Base-by-base conservation (phyloP, 1,140 invertebrate species). In the Philaenus spumarius region DNA sequence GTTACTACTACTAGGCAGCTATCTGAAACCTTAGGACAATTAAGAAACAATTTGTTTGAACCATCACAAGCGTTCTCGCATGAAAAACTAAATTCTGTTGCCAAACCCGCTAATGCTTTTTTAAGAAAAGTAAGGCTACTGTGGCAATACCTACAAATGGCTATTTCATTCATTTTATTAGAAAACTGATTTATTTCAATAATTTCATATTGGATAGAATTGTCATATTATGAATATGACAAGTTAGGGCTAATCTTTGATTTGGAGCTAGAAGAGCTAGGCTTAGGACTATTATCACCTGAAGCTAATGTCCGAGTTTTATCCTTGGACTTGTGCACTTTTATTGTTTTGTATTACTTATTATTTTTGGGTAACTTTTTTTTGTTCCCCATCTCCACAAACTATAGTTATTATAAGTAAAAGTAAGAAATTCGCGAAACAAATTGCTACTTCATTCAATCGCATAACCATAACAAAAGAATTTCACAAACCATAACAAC, bases 131-230 rank as follows among this genome's bases (percentile, higher is more conserved):
- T 2, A n/a, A 54, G 12, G 11, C 1, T 9, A 2, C 23, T 11
- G 15, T 54, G 35, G 22, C 52, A 54, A 12, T 9, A 37, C n/a
- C 20, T 54, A 40, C 52, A 54, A 1, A 54, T 35, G 19, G 30
- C 20, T 11, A 54, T 22, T 1, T 54, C n/a, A 9, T 1, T 2
- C 22, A 54, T 37, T 2, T 37, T 15, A 2, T 1, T 39, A 37
- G 22, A 26, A 2, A 54, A 5, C 9, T 40, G 17, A 14, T 37
- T 11, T 2, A 54, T 11, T 17, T 54, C 15, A 39, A 54, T 20
- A 37, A 54, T 39, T 15, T 54, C 52, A 54, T 54, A 54, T 15
- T 39, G 34, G 35, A 54, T 9, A 14, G 7, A 15, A 17, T 40
- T 15, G 12, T 39, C 15, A 15, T 3, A 2, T 2, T 39, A 2